Percentiles rank a stretch among this genome's conserved stretches.
Evolutionary conservation across 2,888 invertebrate genomes (phyloP).

Genomic region (Phortica magna): DNA sequence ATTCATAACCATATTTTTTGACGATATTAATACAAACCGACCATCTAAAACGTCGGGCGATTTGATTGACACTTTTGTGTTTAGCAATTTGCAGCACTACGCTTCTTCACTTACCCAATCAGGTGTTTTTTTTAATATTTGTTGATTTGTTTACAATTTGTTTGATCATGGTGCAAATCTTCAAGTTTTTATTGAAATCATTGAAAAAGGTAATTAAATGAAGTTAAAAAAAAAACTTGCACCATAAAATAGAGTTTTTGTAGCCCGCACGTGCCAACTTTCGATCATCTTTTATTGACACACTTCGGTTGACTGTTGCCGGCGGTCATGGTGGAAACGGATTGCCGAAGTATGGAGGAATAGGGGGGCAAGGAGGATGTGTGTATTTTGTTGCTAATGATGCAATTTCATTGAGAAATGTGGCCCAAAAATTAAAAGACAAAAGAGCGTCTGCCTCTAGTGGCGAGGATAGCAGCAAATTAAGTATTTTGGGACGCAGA

Average conservation of each 20-base stretch:
- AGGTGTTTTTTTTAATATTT: constrained; percentile 35
- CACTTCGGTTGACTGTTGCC: constrained; percentile 86
- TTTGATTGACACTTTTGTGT: too few species aligned
- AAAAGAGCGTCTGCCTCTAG: constrained; percentile 80
- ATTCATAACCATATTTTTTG: too few species aligned
- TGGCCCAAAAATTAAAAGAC: constrained; percentile 75
- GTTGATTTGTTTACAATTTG: constrained; percentile 21
- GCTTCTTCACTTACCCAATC: constrained; percentile 26
- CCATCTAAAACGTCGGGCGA: too few species aligned
- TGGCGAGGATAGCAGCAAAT: constrained; percentile 87
- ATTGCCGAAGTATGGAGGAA: constrained; percentile 89
- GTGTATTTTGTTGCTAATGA: constrained; percentile 86
- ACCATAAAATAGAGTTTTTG: not conserved
- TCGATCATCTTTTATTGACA: constrained; percentile 85
- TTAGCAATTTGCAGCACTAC: too few species aligned
- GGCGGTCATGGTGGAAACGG: constrained; percentile 89
- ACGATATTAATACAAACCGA: too few species aligned
- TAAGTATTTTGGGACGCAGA: constrained; percentile 86
- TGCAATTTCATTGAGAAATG: constrained; percentile 80
- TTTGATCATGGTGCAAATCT: constrained; percentile 70
- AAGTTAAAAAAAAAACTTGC: not conserved
- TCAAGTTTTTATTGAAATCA: constrained; percentile 67
- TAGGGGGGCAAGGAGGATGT: constrained; percentile 95
- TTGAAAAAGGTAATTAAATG: constrained; percentile 62
- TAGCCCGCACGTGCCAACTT: constrained; percentile 69